These are phyloP conservation scores for Hydrolagus colliei DNA, from an alignment of 2,797 vertebrate species.

Conservation along the genomic window DNA sequence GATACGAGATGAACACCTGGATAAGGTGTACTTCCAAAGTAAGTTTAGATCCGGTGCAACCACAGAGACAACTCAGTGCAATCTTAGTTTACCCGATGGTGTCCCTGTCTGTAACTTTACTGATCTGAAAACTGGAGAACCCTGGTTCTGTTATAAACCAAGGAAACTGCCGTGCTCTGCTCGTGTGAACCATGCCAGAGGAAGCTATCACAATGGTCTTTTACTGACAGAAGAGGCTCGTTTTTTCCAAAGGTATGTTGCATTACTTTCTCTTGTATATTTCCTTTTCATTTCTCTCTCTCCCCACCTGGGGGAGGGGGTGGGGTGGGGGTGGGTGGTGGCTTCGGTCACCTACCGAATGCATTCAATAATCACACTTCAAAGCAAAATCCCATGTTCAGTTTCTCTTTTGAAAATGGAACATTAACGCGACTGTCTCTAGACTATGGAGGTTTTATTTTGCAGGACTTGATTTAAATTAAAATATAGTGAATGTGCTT, in stretches of 20 bases:
- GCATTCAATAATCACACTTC: no score
- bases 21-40: constrained; percentile 90
- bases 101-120: constrained; percentile 86
- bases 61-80: constrained; percentile 83
- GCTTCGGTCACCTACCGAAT: no score
- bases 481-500: no score
- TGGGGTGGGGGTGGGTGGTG: no score
- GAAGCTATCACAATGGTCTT: constrained; percentile 82
- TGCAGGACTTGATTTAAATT: no score
- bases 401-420: no score
- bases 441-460: no score
- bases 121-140: constrained; percentile 82
- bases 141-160: constrained; percentile 96
- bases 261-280: background rate
- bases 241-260: constrained; percentile 77
- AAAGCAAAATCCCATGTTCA: no score
- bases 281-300: no score
- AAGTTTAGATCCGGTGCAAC: constrained; percentile 73
- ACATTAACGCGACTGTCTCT: no score
- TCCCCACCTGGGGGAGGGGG: no score
- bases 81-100: constrained; percentile 71
- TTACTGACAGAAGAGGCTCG: constrained; percentile 70
- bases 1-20: constrained; percentile 73
- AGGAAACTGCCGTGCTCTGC: constrained; percentile 79
- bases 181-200: constrained; percentile 86